Base-by-base conservation (phyloP, 2,888 invertebrate genomes). In the Furcula furcula region DNA sequence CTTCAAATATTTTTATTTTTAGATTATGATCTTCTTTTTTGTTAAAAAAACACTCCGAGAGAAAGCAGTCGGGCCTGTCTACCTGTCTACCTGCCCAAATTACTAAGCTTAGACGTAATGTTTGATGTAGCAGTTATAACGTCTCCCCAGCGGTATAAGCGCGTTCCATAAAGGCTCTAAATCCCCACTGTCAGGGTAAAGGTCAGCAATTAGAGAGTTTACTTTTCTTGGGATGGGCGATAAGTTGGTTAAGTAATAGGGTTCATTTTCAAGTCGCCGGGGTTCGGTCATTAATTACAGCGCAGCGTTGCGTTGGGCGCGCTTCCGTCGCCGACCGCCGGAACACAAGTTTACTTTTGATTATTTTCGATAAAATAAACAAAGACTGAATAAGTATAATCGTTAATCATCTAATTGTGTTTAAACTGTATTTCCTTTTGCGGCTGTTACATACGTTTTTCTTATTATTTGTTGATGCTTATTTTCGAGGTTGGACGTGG, bases 361-460 rank as follows among this genome's bases (percentile, higher is more conserved):
- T 86, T 84, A 84, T 85, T 86, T 87, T 80, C 82, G 78, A 85
- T 84, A 83, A 83, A 79, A 78, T 72, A 80, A 76, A 81, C 82
- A 78, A 75, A 77, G 74, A 79, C 75, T 76, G 71, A 79, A 78
- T 75, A 76, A 70, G 64, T 60, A 44, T 62, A 69, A 74, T 75
- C 77, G 73, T 82, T 80, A 75, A 77, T 83, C 77, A 76, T n/a
- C n/a, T 74, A 65, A 66, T 61, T 61, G 55, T 58, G 63, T 71
- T 76, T 75, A 72, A 71, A 74, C 65, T 63, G 61, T 60, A 59
- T 53, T 65, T 74, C 66, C 65, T 65, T 65, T 55, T 57, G 55
- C 59, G 58, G 55, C 66, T 44, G 44, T 52, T 44, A 57, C 29
- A 39, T 45, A 45, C 41, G 54, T 56, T 60, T 62, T 58, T 53